Evolutionary conservation across 2,888 invertebrate species (phyloP), one percentile per base, ranked within the genome.

Genomic region (Meiosimyza decipiens): DNA sequence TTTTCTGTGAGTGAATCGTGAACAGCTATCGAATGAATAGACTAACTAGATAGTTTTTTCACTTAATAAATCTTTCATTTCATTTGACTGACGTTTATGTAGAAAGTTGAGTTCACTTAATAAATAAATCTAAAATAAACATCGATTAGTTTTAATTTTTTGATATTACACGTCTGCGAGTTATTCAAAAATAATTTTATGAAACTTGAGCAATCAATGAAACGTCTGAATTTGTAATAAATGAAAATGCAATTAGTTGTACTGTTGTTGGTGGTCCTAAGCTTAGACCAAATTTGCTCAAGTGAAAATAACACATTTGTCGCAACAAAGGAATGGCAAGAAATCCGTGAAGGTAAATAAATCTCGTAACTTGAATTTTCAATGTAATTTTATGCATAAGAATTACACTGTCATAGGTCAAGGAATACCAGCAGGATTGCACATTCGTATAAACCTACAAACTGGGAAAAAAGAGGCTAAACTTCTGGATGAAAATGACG

Each of bases 381-480:
- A 55, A 22, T 18, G 54, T 54, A 59, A 12, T 47, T 33, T 50
- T 9, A 57, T 13, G 55, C 51, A 72, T 64, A 16, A 47, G 55
- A 52, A 15, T 49, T 55, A 52, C 15, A 22, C 40, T 54, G 64
- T 83, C 85, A 59, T 77, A 93, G 94, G 92, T 73, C 93, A 93
- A 84, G 88, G 89, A 18, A 89, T 95, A 78, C 94, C 94, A 1
- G 86, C 89, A 72, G 95, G 95, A 1, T 87, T 95, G 4, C 94
- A 95, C 83, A 89, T 94, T 6, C 88, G 94, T 64, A 89, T 94
- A 73, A 92, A 95, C 87, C 86, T 95, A n/a, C 87, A 91, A 85
- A 94, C 93, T 13, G 94, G 94, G 0, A 82, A 89, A 74, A 92
- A 90, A 54, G 93, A 95, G 85, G 95, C 94, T 0, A 95, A 94